phyloP scores from a whole-genome alignment of 2,113 vertebrate species.

The Dromiciops gliroides region DNA sequence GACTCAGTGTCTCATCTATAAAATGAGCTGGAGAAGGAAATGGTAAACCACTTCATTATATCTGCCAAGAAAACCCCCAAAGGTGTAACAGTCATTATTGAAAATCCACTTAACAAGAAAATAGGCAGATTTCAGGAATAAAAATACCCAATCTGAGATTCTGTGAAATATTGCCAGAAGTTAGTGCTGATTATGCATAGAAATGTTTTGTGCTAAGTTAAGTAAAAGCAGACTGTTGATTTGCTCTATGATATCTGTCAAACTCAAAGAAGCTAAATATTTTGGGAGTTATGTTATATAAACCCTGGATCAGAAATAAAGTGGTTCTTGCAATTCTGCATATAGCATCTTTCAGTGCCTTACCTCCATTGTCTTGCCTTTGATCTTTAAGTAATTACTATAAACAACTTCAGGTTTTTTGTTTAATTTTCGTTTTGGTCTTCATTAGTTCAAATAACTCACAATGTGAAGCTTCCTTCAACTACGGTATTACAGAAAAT shows the following conservation, averaged over 20 bases:
- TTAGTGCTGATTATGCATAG: neutral
- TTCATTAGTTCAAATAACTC: neutral
- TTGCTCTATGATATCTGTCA: neutral
- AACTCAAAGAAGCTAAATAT: neutral
- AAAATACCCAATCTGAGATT: neutral
- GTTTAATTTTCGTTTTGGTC: neutral
- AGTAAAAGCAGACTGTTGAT: neutral
- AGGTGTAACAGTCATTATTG: neutral
- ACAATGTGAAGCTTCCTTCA: neutral
- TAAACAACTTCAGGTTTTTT: neutral
- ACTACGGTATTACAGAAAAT: neutral
- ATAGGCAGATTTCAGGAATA: neutral
- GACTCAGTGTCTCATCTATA: neutral
- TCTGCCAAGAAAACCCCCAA: neutral
- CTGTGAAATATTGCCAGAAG: neutral
- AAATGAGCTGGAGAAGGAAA: neutral
- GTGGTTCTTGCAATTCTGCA: fast-evolving
- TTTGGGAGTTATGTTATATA: neutral
- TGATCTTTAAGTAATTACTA: neutral
- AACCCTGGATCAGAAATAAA: neutral
- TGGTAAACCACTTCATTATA: no score
- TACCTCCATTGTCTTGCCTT: neutral
- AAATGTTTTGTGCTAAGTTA: neutral
- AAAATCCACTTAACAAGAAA: neutral
- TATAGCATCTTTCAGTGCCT: fast-evolving